Percentiles rank a stretch among this genome's conserved stretches.
Evolutionary conservation across 92 coral and sea anemone species (phyloP).

Genomic region (Nematostella vectensis): DNA sequence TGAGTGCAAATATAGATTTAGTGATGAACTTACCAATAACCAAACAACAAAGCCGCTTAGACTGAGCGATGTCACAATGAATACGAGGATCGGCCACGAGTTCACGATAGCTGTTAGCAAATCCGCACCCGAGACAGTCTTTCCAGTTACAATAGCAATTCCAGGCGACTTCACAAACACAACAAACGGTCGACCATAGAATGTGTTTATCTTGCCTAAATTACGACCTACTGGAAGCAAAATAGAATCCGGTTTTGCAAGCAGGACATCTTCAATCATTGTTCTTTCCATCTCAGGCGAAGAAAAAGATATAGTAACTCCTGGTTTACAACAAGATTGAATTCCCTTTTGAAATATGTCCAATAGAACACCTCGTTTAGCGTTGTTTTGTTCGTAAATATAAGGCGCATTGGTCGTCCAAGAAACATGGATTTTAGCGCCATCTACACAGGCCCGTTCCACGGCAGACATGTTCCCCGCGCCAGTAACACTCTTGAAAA

Average conservation of each 20-base stretch:
- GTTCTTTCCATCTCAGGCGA: neutral
- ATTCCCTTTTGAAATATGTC: conserved; percentile 56
- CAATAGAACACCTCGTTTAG: conserved; percentile 48
- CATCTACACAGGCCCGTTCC: conserved; percentile 36
- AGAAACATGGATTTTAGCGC: conserved; percentile 21
- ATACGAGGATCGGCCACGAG: conserved; percentile 92
- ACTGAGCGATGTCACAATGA: conserved; percentile 61
- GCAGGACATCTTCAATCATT: neutral
- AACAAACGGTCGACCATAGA: conserved; percentile 58
- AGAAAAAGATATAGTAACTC: conserved; percentile 13
- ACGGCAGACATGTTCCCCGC: conserved; percentile 2
- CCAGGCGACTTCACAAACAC: conserved; percentile 75
- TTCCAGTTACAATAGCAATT: conserved; percentile 56
- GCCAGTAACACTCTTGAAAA: neutral
- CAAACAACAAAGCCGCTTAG: conserved; percentile 81
- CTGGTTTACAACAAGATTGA: conserved; percentile 38
- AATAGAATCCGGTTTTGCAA: conserved; percentile 9
- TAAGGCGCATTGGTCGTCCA: conserved; percentile 66
- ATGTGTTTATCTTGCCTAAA: conserved; percentile 11
- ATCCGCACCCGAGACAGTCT: conserved; percentile 70
- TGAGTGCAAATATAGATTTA: too few relatives aligned
- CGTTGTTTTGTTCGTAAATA: conserved; percentile 18
- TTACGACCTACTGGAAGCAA: conserved; percentile 69
- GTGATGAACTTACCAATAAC: conserved; percentile 65
- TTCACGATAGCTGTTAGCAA: conserved; percentile 67